A percentile compares a stretch with the other conserved stretches of the same genome.
Conservation (phyloP, 1,140 invertebrate genomes). For the Melitaea cinxia region DNA sequence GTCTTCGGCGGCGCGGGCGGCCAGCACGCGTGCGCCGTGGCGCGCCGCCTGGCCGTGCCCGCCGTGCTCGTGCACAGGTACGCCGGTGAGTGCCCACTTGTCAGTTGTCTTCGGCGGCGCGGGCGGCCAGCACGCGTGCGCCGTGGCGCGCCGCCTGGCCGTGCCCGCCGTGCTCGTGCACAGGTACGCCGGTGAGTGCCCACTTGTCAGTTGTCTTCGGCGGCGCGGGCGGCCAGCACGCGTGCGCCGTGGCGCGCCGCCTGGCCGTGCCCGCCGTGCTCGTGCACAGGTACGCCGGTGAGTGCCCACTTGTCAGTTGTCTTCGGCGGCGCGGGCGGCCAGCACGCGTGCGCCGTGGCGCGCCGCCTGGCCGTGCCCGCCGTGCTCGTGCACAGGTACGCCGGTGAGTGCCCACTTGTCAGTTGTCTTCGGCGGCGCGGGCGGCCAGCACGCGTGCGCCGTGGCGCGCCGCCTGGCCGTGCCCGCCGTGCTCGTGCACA, state of each 20-base stretch:
- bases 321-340: too few relatives aligned
- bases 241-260: constrained; percentile 96
- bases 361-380: too few relatives aligned
- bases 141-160: too few relatives aligned
- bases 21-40: constrained; percentile 98
- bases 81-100: constrained; percentile 87
- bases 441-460: constrained; percentile 96
- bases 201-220: too few relatives aligned
- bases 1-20: constrained; percentile 87
- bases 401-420: too few relatives aligned
- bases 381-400: too few relatives aligned
- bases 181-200: too few relatives aligned
- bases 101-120: too few relatives aligned
- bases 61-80: constrained; percentile 96
- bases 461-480: constrained; percentile 97
- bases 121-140: too few relatives aligned
- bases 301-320: too few relatives aligned
- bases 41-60: constrained; percentile 93
- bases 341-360: too few relatives aligned
- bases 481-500: constrained; percentile 93
- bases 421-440: constrained; percentile 87
- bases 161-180: too few relatives aligned
- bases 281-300: constrained; percentile 96
- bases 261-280: constrained; percentile 94
- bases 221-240: constrained; percentile 91